Conservation (phyloP, 2,888 invertebrate genomes). For the Epinotia brunnichana region DNA sequence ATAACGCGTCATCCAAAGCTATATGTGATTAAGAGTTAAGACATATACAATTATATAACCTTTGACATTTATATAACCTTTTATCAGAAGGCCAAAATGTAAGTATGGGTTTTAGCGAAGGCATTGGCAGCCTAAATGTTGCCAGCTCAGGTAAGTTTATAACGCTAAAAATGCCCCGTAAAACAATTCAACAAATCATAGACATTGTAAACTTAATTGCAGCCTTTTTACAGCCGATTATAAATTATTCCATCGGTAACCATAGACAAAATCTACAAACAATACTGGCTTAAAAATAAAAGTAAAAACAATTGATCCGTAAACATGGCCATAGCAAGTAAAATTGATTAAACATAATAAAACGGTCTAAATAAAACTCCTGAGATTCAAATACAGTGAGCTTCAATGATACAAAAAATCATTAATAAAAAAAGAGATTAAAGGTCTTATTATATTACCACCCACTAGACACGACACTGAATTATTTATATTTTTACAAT, state of each 20-base stretch:
- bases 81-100: not conserved
- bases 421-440: constrained; percentile 48
- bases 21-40: not conserved
- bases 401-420: constrained; percentile 43
- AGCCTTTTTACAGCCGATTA: constrained; percentile 52
- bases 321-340: constrained; percentile 30
- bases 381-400: constrained; percentile 42
- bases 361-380: constrained; percentile 25
- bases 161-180: constrained; percentile 17
- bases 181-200: constrained; percentile 53
- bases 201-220: constrained; percentile 72
- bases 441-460: constrained; percentile 57
- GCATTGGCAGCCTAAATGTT: not conserved
- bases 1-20: not conserved
- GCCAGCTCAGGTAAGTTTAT: constrained; percentile 6
- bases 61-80: not conserved
- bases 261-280: constrained; percentile 25
- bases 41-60: too few species aligned
- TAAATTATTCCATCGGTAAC: constrained; percentile 15
- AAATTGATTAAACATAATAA: constrained; percentile 31
- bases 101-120: not conserved
- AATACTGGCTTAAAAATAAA: constrained; percentile 22
- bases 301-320: constrained; percentile 36
- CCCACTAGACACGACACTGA: constrained; percentile 77
- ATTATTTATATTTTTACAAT: constrained; percentile 64